Conservation (phyloP, 2,888 invertebrate species). For the Nomada fucata region DNA sequence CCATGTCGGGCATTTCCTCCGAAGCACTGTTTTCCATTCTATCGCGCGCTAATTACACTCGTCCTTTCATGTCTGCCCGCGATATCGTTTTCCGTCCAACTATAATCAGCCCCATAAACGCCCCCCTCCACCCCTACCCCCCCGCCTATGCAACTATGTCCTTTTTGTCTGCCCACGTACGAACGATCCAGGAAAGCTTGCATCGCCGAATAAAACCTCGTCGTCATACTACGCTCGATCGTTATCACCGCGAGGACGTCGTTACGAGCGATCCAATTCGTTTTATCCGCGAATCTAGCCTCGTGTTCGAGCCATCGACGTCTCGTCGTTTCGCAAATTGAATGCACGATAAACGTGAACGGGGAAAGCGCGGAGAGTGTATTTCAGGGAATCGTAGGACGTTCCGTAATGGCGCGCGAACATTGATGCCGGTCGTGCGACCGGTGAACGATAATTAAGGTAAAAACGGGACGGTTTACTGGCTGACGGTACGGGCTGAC, state of each 20-base stretch:
- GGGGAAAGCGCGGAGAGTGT: not conserved
- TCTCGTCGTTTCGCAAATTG: conserved; percentile 35
- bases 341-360: conserved; percentile 21
- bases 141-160: not conserved
- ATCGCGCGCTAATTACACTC: not conserved
- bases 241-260: conserved; percentile 15
- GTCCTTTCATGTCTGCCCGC: too few relatives aligned
- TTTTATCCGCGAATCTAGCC: conserved; percentile 20
- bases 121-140: not conserved
- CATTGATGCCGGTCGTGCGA: conserved; percentile 21
- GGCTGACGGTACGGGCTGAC: conserved; percentile 10
- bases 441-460: conserved; percentile 49
- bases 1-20: not conserved
- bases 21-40: not conserved
- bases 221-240: conserved; percentile 4
- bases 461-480: conserved; percentile 49
- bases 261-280: conserved; percentile 29
- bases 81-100: not conserved
- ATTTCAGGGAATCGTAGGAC: conserved; percentile 6
- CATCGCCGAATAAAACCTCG: not conserved
- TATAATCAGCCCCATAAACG: not conserved
- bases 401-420: conserved; percentile 26
- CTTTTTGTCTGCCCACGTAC: not conserved
- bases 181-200: not conserved
- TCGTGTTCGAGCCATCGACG: conserved; percentile 17